A percentile compares a stretch with the other conserved stretches of the same genome.
Evolutionary conservation across 1,140 invertebrate genomes (phyloP).

Genomic region (Habropoda laboriosa): DNA sequence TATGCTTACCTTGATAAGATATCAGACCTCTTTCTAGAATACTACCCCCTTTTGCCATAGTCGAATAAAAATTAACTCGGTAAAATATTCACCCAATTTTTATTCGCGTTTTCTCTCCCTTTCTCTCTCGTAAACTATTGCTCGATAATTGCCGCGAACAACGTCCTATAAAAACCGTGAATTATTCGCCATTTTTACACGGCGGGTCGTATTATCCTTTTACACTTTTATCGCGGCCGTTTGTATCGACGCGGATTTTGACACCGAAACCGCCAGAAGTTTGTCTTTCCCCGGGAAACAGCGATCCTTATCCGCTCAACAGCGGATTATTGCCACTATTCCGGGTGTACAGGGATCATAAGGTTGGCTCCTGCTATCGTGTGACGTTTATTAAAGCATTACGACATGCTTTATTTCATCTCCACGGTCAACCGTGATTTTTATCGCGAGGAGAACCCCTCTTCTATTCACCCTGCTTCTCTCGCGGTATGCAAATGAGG

Average conservation of each 20-base stretch:
- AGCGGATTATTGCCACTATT: constrained; percentile 57
- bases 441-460: constrained; percentile 45
- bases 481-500: constrained; percentile 51
- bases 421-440: constrained; percentile 47
- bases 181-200: constrained; percentile 24
- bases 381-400: constrained; percentile 61
- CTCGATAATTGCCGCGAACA: not conserved
- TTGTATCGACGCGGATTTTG: constrained; percentile 37
- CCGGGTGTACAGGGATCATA: constrained; percentile 21
- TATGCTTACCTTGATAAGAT: not conserved
- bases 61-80: no score
- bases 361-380: constrained; percentile 44
- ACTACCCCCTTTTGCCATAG: not conserved
- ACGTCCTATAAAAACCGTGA: not conserved
- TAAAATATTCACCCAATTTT: not conserved
- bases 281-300: constrained; percentile 35
- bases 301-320: constrained; percentile 57
- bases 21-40: not conserved
- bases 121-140: not conserved
- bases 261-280: constrained; percentile 24
- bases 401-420: constrained; percentile 56
- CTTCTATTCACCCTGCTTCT: not conserved
- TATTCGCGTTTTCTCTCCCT: not conserved
- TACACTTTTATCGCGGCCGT: not conserved
- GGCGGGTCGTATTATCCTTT: no score